Percentiles rank a stretch among this genome's conserved stretches.
Evolutionary conservation across 2,888 invertebrate genomes (phyloP).

Genomic region (Lepetodrilus schrolli): DNA sequence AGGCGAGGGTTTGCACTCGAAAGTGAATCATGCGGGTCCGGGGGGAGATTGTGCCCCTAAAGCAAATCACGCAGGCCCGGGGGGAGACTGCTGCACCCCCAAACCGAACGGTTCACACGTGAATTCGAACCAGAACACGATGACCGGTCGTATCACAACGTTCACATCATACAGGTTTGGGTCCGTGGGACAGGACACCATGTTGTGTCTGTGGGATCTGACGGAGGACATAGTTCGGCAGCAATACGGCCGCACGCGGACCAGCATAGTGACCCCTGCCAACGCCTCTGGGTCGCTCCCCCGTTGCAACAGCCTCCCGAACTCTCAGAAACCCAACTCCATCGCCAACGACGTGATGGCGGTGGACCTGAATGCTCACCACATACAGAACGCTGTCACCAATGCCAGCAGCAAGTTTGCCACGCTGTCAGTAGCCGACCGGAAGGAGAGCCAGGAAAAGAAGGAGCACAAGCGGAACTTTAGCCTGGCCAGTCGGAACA

Average conservation of each 20-base stretch:
- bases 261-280: constrained; percentile 69
- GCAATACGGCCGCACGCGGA: constrained; percentile 77
- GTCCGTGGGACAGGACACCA: constrained; percentile 97
- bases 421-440: constrained; percentile 72
- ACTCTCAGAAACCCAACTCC: constrained; percentile 58
- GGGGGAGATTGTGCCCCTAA: constrained; percentile 4
- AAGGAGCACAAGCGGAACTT: constrained; percentile 84
- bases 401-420: constrained; percentile 71
- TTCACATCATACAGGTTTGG: constrained; percentile 87
- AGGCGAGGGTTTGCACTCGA: constrained; percentile 45
- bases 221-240: constrained; percentile 94
- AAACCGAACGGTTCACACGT: constrained; percentile 35
- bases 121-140: constrained; percentile 46
- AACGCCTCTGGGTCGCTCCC: constrained; percentile 50
- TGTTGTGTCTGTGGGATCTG: constrained; percentile 97
- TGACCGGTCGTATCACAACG: constrained; percentile 41
- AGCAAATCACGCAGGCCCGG: constrained; percentile 26
- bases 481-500: constrained; percentile 79
- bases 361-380: constrained; percentile 60
- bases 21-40: constrained; percentile 22
- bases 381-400: constrained; percentile 59
- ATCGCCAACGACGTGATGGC: constrained; percentile 56
- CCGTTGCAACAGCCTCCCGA: constrained; percentile 64
- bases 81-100: neutral
- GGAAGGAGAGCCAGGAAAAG: constrained; percentile 70